Conservation (phyloP, 2,888 invertebrate genomes). For the Disparrhopalites patrizii region DNA sequence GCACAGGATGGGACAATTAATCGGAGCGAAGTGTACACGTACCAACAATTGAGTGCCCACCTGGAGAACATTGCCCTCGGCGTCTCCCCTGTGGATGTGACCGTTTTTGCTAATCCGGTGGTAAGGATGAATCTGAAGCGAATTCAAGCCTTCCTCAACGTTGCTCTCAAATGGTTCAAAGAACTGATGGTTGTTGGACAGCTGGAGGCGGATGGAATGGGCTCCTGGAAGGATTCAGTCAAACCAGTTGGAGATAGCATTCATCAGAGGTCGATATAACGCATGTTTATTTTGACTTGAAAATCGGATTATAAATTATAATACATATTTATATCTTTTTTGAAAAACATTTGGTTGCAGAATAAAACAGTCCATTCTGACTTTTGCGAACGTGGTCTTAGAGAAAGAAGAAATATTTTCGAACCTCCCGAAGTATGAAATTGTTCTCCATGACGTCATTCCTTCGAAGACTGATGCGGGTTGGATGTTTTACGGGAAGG, state of each 20-base stretch:
- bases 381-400: background rate
- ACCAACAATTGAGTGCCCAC: background rate
- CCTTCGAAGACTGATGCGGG: constrained; percentile 13
- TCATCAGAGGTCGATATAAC: background rate
- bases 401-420: background rate
- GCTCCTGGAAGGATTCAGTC: background rate
- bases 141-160: constrained; percentile 12
- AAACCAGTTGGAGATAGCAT: background rate
- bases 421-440: constrained; percentile 8
- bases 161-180: constrained; percentile 13
- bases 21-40: constrained; percentile 1
- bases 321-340: background rate
- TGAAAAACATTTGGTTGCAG: background rate
- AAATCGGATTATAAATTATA: background rate
- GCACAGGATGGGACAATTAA: constrained; percentile 8
- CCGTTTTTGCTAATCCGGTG: constrained; percentile 6
- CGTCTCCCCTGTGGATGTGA: constrained; percentile 2
- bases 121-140: background rate
- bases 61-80: background rate
- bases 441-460: constrained; percentile 11
- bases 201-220: background rate
- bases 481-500: constrained; percentile 20
- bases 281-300: background rate
- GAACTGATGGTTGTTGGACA: background rate
- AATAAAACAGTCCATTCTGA: background rate